These are phyloP conservation scores for Passer domesticus DNA, from an alignment of 2,113 vertebrate species.

Conservation along the genomic window DNA sequence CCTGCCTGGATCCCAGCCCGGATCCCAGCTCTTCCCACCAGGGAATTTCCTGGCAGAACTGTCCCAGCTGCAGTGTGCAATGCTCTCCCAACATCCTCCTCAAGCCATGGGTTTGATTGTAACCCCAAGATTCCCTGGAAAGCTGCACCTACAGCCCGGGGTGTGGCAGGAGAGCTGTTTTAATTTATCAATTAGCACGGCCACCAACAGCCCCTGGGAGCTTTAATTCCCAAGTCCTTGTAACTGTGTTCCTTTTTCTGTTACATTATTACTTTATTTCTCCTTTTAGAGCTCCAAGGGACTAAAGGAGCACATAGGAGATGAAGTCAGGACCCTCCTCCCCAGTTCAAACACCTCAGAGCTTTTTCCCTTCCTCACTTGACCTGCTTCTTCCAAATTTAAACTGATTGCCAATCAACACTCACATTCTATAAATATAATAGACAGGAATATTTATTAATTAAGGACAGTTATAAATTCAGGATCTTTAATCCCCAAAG, in stretches of 20 bases:
- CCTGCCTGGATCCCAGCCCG: neutral
- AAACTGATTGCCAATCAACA: neutral
- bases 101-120: accelerated
- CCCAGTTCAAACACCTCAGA: neutral
- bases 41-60: neutral
- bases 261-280: neutral
- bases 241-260: neutral
- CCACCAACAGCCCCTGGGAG: neutral
- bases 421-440: neutral
- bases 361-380: neutral
- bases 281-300: neutral
- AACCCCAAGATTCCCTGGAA: neutral
- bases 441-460: neutral
- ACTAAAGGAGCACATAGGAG: no score
- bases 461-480: neutral
- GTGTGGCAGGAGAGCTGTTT: neutral
- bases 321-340: neutral
- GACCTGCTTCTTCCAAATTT: neutral
- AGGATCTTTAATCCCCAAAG: neutral
- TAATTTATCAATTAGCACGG: neutral
- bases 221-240: neutral
- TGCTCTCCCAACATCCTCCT: neutral
- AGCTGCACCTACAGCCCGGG: neutral
- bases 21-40: neutral
- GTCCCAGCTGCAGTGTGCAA: neutral